A percentile compares a stretch with the other conserved stretches of the same genome.
Conservation (phyloP, 2,797 vertebrate species). For the Lithobates pipiens region DNA sequence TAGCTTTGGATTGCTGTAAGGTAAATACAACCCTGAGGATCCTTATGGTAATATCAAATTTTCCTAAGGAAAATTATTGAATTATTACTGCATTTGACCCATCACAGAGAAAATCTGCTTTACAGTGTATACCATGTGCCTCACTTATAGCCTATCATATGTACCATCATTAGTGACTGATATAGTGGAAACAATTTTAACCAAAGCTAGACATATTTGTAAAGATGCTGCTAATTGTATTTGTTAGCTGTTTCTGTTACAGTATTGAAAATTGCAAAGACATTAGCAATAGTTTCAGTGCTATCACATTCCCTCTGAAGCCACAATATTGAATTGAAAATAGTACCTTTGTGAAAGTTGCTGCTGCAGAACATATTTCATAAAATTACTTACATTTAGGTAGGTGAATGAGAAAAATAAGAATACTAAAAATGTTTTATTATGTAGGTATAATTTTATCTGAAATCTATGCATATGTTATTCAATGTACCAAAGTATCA, state of each 20-base stretch:
- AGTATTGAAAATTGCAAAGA: constrained; percentile 13
- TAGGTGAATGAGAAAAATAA: background rate
- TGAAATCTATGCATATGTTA: background rate
- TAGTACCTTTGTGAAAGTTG: background rate
- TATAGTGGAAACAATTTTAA: background rate
- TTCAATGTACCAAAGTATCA: background rate
- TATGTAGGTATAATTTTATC: background rate
- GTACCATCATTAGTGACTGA: background rate
- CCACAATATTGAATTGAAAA: background rate
- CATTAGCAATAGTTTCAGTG: constrained; percentile 23
- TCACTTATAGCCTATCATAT: background rate
- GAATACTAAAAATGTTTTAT: constrained; percentile 3
- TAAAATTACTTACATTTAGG: background rate
- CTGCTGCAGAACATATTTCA: background rate
- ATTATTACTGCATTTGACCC: background rate
- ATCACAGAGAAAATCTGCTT: background rate
- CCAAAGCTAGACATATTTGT: background rate
- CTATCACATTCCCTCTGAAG: background rate
- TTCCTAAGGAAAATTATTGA: too few species aligned
- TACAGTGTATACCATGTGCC: background rate
- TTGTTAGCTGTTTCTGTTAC: background rate
- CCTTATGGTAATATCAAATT: too few species aligned
- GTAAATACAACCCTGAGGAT: too few species aligned
- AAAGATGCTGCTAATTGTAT: background rate
- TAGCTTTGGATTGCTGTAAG: too few species aligned